Evolutionary conservation across 1,140 invertebrate genomes (phyloP).

Genomic region (Drosophila malerkotliana): DNA sequence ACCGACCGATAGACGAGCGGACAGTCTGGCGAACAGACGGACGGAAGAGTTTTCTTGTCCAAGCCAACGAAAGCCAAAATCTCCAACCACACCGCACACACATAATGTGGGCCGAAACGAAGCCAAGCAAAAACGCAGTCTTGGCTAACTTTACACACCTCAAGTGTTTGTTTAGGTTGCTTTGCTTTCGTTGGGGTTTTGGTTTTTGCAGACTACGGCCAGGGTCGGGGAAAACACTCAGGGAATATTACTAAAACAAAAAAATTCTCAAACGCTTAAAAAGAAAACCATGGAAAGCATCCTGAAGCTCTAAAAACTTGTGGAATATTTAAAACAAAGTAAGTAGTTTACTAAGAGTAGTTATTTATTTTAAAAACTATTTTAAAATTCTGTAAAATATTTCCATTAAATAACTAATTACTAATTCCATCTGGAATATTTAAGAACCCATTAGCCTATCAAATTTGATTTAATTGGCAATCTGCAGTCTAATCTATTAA

Average conservation of each 20-base stretch:
- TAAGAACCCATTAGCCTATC: no score
- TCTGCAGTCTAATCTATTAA: not conserved
- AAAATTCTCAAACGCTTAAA: not conserved
- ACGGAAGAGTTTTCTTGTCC: conserved; percentile 39
- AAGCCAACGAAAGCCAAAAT: conserved; percentile 45
- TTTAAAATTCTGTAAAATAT: not conserved
- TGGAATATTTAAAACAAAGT: not conserved
- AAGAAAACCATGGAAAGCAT: conserved; percentile 16
- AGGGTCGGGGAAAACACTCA: conserved; percentile 20
- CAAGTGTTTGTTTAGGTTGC: conserved; percentile 82
- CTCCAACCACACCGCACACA: conserved; percentile 50
- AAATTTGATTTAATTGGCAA: not conserved
- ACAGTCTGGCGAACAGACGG: conserved; percentile 10
- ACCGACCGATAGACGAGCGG: conserved; percentile 8
- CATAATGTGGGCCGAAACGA: conserved; percentile 59
- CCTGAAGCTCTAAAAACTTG: not conserved
- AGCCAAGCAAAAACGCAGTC: conserved; percentile 73
- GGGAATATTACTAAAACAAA: conserved; percentile 36
- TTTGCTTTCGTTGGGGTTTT: conserved; percentile 46
- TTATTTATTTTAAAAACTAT: not conserved
- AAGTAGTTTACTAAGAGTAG: not conserved
- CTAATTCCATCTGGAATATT: no score
- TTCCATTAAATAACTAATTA: no score
- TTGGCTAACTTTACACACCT: conserved; percentile 81
- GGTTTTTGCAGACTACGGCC: conserved; percentile 15